These are phyloP conservation scores for Plotosus lineatus DNA, from an alignment of 2,113 vertebrate species.

Conservation along the genomic window DNA sequence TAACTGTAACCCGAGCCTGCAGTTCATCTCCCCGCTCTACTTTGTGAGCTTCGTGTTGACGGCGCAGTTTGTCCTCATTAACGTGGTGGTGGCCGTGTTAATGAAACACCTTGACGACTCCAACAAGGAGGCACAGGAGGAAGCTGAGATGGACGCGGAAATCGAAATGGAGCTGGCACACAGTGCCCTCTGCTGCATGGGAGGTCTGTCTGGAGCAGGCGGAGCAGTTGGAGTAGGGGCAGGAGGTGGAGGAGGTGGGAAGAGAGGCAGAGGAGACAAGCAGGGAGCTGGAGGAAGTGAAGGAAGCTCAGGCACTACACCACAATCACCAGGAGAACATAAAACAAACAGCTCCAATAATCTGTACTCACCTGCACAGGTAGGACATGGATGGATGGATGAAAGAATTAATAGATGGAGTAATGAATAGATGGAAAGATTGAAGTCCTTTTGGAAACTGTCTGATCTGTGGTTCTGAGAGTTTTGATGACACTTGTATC, in stretches of 20 bases:
- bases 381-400: conserved; percentile 59
- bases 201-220: conserved; percentile 67
- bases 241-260: conserved; percentile 45
- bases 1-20: conserved; percentile 91
- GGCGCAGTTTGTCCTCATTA: conserved; percentile 99
- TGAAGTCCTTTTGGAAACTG: too few relatives aligned
- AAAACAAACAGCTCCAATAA: conserved; percentile 66
- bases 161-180: conserved; percentile 94
- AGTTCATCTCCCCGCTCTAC: conserved; percentile 94
- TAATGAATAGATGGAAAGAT: not conserved
- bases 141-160: conserved; percentile 97
- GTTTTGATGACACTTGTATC: too few relatives aligned
- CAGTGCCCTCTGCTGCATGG: conserved; percentile 80
- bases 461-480: too few relatives aligned
- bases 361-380: conserved; percentile 91
- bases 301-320: conserved; percentile 34
- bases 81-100: conserved; percentile 98
- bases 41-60: conserved; percentile 99
- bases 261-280: conserved; percentile 33
- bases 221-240: conserved; percentile 51
- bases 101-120: conserved; percentile 99
- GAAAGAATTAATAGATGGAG: not conserved
- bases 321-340: conserved; percentile 50
- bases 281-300: conserved; percentile 55
- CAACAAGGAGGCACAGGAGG: conserved; percentile 99